These are phyloP conservation scores for Pantherophis guttatus DNA, from an alignment of 2,113 vertebrate species.

Conservation along the genomic window DNA sequence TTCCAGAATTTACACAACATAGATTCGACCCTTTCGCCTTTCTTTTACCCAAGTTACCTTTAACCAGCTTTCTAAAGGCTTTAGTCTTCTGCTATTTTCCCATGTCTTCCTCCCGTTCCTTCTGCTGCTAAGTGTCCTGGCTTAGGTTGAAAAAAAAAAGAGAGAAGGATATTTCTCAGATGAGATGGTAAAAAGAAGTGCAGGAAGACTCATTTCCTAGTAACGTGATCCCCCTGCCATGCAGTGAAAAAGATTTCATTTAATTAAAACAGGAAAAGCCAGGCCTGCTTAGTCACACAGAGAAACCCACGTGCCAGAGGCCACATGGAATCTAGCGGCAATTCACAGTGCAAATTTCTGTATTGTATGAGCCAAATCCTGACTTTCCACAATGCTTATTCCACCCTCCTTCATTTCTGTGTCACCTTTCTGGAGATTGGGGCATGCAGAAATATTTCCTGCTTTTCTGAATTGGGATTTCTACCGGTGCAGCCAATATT, in stretches of 20 bases:
- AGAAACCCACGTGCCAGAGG: neutral
- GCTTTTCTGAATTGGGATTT: neutral
- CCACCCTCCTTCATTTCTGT: neutral
- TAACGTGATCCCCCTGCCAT: neutral
- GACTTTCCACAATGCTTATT: neutral
- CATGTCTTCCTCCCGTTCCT: slow-evolving; percentile 35
- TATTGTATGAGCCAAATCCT: neutral
- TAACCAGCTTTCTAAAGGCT: slow-evolving; percentile 63
- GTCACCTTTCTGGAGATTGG: neutral
- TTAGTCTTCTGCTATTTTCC: slow-evolving; percentile 61
- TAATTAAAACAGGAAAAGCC: neutral
- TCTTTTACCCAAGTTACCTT: slow-evolving; percentile 56
- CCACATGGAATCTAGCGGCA: neutral
- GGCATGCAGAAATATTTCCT: neutral
- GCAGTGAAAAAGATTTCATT: neutral
- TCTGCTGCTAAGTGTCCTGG: slow-evolving; percentile 44
- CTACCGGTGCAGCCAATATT: neutral
- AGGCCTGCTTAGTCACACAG: neutral
- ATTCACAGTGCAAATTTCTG: neutral
- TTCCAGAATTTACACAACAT: slow-evolving; percentile 62
- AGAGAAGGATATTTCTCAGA: slow-evolving; percentile 44
- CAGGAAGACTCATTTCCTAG: neutral
- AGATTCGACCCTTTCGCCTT: slow-evolving; percentile 64
- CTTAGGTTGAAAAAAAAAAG: slow-evolving; percentile 48
- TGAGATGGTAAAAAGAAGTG: slow-evolving; percentile 9